Evolutionary conservation across 2,797 vertebrate species (phyloP).

Genomic region (Falco concolor): DNA sequence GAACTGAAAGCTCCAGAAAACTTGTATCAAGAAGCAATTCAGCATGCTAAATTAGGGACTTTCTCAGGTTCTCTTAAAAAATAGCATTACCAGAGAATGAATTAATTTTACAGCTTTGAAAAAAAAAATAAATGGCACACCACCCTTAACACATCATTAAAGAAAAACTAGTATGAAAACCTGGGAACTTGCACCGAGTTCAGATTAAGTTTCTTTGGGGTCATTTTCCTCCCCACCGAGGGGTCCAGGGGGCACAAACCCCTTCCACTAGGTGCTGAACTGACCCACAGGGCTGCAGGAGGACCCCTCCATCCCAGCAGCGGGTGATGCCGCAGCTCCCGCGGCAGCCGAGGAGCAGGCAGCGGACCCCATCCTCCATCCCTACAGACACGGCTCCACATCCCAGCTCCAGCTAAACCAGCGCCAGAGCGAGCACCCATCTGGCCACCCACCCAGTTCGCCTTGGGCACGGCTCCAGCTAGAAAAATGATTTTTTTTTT

Average conservation of each 20-base stretch:
- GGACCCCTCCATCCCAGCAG: background rate
- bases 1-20: background rate
- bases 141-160: background rate
- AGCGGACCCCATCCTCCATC: background rate
- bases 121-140: accelerated
- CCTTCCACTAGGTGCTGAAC: background rate
- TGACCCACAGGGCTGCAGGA: background rate
- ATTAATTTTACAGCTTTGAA: background rate
- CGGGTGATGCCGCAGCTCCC: accelerated
- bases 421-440: background rate
- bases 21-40: background rate
- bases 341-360: background rate
- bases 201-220: background rate
- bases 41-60: background rate
- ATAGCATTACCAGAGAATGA: background rate
- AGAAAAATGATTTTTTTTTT: background rate
- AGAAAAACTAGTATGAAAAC: background rate
- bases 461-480: background rate
- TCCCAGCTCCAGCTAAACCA: background rate
- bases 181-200: background rate
- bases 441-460: accelerated
- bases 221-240: background rate
- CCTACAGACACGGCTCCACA: accelerated
- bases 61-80: background rate
- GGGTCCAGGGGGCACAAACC: background rate